These are phyloP conservation scores for Phalacrocorax carbo DNA, from an alignment of 2,113 vertebrate genomes.

Conservation along the genomic window DNA sequence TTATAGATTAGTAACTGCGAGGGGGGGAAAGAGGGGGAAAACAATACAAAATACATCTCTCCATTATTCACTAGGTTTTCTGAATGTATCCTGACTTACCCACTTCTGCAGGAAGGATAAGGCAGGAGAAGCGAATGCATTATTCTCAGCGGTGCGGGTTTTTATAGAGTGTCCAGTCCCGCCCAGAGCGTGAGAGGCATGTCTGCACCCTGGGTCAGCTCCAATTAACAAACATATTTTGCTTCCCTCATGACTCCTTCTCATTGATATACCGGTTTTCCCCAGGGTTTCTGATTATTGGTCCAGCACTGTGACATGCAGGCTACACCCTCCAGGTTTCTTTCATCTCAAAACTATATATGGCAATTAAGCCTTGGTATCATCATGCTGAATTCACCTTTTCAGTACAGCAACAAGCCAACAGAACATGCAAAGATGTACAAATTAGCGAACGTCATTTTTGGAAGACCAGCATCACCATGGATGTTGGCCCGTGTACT, in stretches of 20 bases:
- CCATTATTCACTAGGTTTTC: no score
- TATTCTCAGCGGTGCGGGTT: accelerated
- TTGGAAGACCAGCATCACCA: background rate
- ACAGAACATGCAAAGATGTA: accelerated
- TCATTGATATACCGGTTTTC: background rate
- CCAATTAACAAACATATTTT: background rate
- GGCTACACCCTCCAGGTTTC: background rate
- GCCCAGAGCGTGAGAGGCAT: background rate
- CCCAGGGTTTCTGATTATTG: background rate
- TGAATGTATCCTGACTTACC: background rate
- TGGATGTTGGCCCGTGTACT: accelerated
- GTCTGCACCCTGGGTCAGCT: no score
- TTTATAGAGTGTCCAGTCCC: constrained; percentile 20
- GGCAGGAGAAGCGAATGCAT: background rate
- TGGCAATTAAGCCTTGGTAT: background rate
- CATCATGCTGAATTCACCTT: background rate
- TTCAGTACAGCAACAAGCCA: background rate
- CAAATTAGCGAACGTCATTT: background rate
- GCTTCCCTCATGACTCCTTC: background rate
- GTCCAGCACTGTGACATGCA: background rate
- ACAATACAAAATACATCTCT: background rate
- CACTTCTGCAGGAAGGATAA: background rate
- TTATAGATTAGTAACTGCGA: background rate
- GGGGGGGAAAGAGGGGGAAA: accelerated
- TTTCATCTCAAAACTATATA: background rate